These are phyloP conservation scores for Drosophila setifemur DNA, from an alignment of 1,140 invertebrate genomes.

Conservation along the genomic window DNA sequence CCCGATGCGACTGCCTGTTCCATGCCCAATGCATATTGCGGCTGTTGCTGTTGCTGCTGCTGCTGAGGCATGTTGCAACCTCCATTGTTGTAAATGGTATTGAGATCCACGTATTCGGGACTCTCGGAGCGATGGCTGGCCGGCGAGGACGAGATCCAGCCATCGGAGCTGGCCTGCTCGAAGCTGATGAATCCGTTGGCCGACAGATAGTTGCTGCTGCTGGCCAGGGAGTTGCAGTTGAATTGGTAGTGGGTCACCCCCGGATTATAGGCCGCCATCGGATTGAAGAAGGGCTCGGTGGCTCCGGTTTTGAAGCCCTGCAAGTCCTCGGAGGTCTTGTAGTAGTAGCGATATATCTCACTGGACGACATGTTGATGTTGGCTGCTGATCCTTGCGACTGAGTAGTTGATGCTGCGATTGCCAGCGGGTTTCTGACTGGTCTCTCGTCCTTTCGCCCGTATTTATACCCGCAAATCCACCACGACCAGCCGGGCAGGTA, in stretches of 20 bases:
- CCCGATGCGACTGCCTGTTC: slow-evolving; percentile 16
- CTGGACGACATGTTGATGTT: slow-evolving; percentile 66
- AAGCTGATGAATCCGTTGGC: slow-evolving; percentile 75
- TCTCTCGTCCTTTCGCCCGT: slow-evolving; percentile 45
- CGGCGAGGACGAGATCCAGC: slow-evolving; percentile 85
- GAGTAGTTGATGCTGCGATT: slow-evolving; percentile 25
- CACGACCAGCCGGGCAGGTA: slow-evolving; percentile 30
- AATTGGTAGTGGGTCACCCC: slow-evolving; percentile 64
- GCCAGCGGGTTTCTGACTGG: slow-evolving; percentile 63
- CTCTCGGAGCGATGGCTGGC: slow-evolving; percentile 85
- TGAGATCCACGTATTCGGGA: slow-evolving; percentile 82
- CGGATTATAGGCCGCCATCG: slow-evolving; percentile 79
- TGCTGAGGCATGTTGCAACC: slow-evolving; percentile 28
- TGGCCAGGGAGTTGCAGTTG: slow-evolving; percentile 66
- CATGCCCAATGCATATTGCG: slow-evolving; percentile 37
- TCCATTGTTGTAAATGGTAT: slow-evolving; percentile 65
- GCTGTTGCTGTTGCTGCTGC: slow-evolving; percentile 20
- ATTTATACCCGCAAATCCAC: slow-evolving; percentile 68
- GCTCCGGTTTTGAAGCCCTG: slow-evolving; percentile 66
- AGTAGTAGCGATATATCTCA: slow-evolving; percentile 80
- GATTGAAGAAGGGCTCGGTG: slow-evolving; percentile 71
- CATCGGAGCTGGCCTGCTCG: slow-evolving; percentile 83
- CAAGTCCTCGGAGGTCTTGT: slow-evolving; percentile 79
- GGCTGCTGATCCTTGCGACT: not conserved
- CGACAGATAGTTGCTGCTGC: slow-evolving; percentile 64